Base-by-base conservation (phyloP, 2,797 vertebrate genomes). In the Sciurus vulgaris region DNA sequence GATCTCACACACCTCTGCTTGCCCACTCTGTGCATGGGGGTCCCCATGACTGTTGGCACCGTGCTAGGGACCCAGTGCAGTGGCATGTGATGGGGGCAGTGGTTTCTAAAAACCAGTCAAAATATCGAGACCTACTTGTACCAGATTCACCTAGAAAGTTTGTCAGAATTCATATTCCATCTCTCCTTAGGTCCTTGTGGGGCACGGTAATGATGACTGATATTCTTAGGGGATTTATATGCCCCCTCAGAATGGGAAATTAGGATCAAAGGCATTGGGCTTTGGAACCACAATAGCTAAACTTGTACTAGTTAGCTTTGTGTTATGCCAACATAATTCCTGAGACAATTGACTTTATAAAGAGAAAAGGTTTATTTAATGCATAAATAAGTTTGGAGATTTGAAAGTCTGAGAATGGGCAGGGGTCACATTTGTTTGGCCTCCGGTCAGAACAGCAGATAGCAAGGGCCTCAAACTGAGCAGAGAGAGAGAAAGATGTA, bases 1-100 rank as follows among this genome's bases (percentile, higher is more conserved):
- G 35, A 56, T 28, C 65, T 38, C 4, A 0, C 4, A 12, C 5
- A 2, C 38, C 26, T 33, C 6, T 41, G 11, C 56, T 65, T 44
- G 26, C 22, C 41, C 22, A 11, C n/a, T 51, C 28, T 49, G 59
- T 30, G 30, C 79, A 54, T 22, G 14, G 73, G 12, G 30, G 70
- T 20, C 11, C 26, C 10, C 18, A 2, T 8, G 44, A 3, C 22
- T 4, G 7, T 4, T 30, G 3, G 26, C 22, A 9, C 1, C 8
- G 22, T 8, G 4, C 72, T n/a, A 33, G n/a, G 28, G 47, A 49
- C 41, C 18, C 33, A 56, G 8, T 33, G 51, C 35, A 54, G 11
- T 20, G 30, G 35, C 2, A 6, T 67, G 0, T 1, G 0, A 38
- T 38, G 38, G 38, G 41, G 28, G 33, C 13, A 5, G 5, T 3